Evolutionary conservation across 2,888 invertebrate genomes (phyloP), one percentile per base, ranked within the genome.

Genomic region (Bombylius major): DNA sequence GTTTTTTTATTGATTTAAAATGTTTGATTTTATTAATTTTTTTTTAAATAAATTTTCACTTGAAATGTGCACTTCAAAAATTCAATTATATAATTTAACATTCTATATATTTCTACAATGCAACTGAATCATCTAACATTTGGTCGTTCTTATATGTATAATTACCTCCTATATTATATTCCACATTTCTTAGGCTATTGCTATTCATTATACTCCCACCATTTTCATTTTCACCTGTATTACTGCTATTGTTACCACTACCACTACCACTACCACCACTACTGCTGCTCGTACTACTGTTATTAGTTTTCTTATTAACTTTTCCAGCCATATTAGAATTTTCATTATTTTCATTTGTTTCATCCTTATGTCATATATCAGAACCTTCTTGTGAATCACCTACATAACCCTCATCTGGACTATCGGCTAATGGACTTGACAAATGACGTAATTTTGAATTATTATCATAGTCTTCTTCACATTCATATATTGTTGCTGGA

Each of bases 341-440:
- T 42, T 42, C 39, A 42, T 7, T 14, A 5, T 7, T 45, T 45
- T 45, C 45, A 14, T 7, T 14, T 11, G 13, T 14, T 23, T 62
- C 63, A 51, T 60, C 58, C 55, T 66, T 68, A 61, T 69, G 83
- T 84, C 83, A 84, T 75, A 84, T 84, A 68, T 84, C 85, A 66
- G 82, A 80, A 59, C 82, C 81, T 67, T 81, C 81, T 52, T 75
- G 77, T 36, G 75, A 78, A 64, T 89, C 90, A 46, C 89, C 90
- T 55, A 88, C 90, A 71, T 90, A 90, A 23, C 89, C 90, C 73
- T 90, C 90, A 69, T 90, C 90, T 45, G 89, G 89, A 72, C 89
- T 89, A 67, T 89, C 89, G 23, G 87, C 85, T 65, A 79, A 64
- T n/a, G 76, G 76, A 51, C 72, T 72, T 46, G 69, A 69, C 53